Conservation (phyloP, 2,797 vertebrate genomes). For the Halcyon leucocephala region DNA sequence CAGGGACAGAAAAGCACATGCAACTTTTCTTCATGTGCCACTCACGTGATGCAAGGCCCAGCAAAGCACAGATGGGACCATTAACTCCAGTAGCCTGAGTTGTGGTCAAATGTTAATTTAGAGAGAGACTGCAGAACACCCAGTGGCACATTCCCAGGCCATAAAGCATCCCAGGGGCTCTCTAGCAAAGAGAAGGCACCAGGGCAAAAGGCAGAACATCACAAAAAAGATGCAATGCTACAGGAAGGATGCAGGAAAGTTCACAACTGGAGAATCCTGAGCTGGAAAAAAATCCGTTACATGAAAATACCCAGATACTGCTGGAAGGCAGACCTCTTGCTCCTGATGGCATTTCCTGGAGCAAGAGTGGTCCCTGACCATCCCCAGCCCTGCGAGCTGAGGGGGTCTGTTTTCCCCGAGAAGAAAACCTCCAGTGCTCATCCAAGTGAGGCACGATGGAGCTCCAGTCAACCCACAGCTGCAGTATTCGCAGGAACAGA, state of each 20-base stretch:
- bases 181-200: background rate
- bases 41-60: background rate
- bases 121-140: background rate
- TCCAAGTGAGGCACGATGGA: fast-evolving
- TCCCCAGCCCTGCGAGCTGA: background rate
- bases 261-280: fast-evolving
- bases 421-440: too few species aligned
- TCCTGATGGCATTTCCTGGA: fast-evolving
- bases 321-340: background rate
- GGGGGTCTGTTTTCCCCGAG: background rate
- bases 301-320: fast-evolving
- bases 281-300: background rate
- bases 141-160: fast-evolving
- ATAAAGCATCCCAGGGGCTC: background rate
- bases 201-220: background rate
- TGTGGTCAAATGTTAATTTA: background rate
- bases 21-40: background rate
- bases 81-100: background rate
- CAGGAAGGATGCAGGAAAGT: background rate
- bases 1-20: background rate
- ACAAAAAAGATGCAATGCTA: background rate
- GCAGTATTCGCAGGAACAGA: background rate
- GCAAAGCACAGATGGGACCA: background rate
- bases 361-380: background rate
- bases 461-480: background rate